Base-by-base conservation (phyloP, 92 coral and sea anemone genomes). In the Metridium senile region DNA sequence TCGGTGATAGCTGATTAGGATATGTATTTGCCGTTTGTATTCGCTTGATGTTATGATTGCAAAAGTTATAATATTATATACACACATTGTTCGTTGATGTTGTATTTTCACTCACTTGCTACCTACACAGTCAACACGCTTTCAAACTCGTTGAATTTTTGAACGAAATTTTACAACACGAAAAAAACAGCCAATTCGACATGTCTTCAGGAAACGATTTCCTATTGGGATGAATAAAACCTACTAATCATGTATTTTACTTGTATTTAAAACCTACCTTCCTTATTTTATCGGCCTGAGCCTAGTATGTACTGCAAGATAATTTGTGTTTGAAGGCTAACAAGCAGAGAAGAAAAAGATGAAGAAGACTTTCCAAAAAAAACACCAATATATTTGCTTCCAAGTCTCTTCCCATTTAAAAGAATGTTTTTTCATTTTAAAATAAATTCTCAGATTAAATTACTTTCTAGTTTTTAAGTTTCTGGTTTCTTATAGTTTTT, bases 11-110 rank as follows among this genome's bases (percentile, higher is more conserved):
- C 33, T 73, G 78, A 73, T 73, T 57, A 58, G 22, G 78, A 73
- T 32, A 58, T 73, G 56, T 73, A 73, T 73, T 73, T 73, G 68
- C 58, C 22, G 78, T 58, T 73, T 57, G 56, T 73, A 73, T 73
- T 73, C 67, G 57, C 47, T 58, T 26, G 52, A 35, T 29, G 57
- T 16, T 63, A 63, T 28, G 66, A 59, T 59, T 22, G 76, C 17
- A 70, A 71, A 71, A 27, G 63, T 10, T 59, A 71, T 59, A 59
- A 59, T 26, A 59, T 30, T 22, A 26, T 47, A 73, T 54, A 57
- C 33, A 25, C 78, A 59, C 4, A 26, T 9, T 23, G 4, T 8
- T 59, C 9, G 13, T 6, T 54, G 61, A 54, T 54, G 66, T 54
- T 59, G 29, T 59, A 23, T 7, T 59, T 59, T 59, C 32, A 59